These are phyloP conservation scores for Seriola rivoliana DNA, from an alignment of 2,113 vertebrate genomes.

Conservation along the genomic window DNA sequence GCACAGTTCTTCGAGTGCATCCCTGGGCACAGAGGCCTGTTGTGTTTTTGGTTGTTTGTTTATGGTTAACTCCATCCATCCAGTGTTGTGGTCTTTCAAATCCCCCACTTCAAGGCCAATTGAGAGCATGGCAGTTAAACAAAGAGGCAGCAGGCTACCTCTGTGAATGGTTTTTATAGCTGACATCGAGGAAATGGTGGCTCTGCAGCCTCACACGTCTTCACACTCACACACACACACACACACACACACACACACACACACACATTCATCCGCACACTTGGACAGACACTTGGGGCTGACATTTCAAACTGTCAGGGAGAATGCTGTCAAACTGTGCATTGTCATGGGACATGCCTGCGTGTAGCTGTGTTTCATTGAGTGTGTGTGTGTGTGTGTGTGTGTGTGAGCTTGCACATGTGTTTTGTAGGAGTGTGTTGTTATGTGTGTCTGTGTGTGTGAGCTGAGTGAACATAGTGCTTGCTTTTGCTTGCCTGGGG, in stretches of 20 bases:
- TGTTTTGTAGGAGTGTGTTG: slow-evolving; percentile 35
- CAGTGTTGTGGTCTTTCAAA: slow-evolving; percentile 32
- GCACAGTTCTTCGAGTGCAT: slow-evolving; percentile 36
- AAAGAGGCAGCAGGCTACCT: slow-evolving; percentile 35
- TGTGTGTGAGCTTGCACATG: slow-evolving; percentile 6
- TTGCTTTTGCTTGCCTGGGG: slow-evolving; percentile 40
- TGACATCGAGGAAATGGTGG: slow-evolving; percentile 61
- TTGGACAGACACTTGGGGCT: slow-evolving; percentile 72
- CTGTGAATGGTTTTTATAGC: slow-evolving; percentile 51
- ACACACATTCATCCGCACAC: slow-evolving; percentile 49
- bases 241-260: slow-evolving; percentile 2
- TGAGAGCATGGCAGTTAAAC: slow-evolving; percentile 40
- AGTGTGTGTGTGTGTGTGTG: background rate
- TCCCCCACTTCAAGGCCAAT: slow-evolving; percentile 50
- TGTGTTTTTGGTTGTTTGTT: slow-evolving; percentile 41
- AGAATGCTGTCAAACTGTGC: slow-evolving; percentile 72
- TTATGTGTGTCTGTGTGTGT: slow-evolving; percentile 24
- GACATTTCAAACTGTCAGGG: slow-evolving; percentile 80
- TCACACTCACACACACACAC: slow-evolving; percentile 36
- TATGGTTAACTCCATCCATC: slow-evolving; percentile 28
- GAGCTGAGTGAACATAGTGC: slow-evolving; percentile 30
- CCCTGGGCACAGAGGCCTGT: slow-evolving; percentile 16
- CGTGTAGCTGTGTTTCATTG: slow-evolving; percentile 39
- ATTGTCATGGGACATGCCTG: slow-evolving; percentile 56
- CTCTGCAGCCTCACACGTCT: slow-evolving; percentile 39